Base-by-base conservation (phyloP, 2,888 invertebrate species). In the Stenichneumon culpator region DNA sequence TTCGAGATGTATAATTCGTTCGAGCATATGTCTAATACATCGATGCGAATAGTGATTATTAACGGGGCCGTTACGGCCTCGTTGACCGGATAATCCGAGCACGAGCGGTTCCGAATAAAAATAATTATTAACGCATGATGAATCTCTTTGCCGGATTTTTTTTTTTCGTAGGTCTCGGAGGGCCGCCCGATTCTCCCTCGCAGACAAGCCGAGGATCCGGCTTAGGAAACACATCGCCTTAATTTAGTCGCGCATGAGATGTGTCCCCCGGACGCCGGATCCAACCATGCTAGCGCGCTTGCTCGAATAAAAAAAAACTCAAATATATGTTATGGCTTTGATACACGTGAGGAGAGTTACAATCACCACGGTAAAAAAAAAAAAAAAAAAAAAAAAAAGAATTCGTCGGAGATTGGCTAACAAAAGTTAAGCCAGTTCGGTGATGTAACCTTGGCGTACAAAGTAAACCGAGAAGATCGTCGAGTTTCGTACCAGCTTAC, bases 201-300 rank as follows among this genome's bases (percentile, higher is more conserved):
- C 77, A 39, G 67, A 68, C 83, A 69, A 75, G 65, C 79, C 83
- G 74, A 63, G 52, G 54, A 74, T 83, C 83, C 83, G 77, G 75
- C 77, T 77, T 60, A 47, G 47, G 3, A 47, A 9, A 28, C 50
- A 54, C 63, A 57, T 68, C 39, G 39, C 39, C 11, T 68, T 57
- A 77, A 78, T 78, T 54, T 69, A 77, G 67, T 81, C 69, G 68
- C 78, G 78, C 78, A 78, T 78, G 78, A 78, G 78, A 78, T 78
- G 78, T 60, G 78, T 69, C 69, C 78, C 78, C 78, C 78, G 67
- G n/a, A 32, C 14, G 6, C n/a, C 52, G 39, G 60, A 57, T n/a
- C 54, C 52, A 54, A 22, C 57, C 11, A 2, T 16, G 52, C 52
- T 52, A 69, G 65, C 22, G 54, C 36, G 36, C 22, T n/a, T 28